Percentiles rank a stretch among this genome's conserved stretches.
Evolutionary conservation across 1,140 invertebrate genomes (phyloP).

Genomic region (Heliconius congener): DNA sequence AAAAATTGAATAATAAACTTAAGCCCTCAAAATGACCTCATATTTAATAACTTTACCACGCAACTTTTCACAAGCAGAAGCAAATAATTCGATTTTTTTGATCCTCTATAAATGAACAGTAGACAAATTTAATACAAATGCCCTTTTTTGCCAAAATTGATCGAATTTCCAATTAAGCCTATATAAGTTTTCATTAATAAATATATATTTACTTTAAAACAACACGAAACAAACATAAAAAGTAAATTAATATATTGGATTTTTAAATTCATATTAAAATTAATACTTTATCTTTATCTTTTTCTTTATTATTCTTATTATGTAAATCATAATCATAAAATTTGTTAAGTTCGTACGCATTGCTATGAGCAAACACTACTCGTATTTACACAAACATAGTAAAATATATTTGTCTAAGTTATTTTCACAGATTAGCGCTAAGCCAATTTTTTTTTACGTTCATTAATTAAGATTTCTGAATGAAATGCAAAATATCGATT

Average conservation of each 20-base stretch:
- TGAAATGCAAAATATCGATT: neutral
- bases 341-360: neutral
- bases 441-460: neutral
- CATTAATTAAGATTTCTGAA: neutral
- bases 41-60: too few species aligned
- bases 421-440: constrained; percentile 6
- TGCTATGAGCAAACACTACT: constrained; percentile 1
- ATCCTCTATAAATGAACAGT: too few species aligned
- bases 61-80: too few species aligned
- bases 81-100: too few species aligned
- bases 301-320: too few species aligned
- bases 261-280: neutral
- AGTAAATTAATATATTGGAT: neutral
- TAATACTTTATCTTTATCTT: too few species aligned
- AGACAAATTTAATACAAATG: too few species aligned
- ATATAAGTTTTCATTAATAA: too few species aligned
- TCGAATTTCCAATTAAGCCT: too few species aligned
- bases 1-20: too few species aligned
- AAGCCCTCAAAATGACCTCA: too few species aligned
- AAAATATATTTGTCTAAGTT: neutral
- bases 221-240: neutral
- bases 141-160: too few species aligned
- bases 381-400: neutral
- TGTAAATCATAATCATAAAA: neutral
- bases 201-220: neutral